Conservation (phyloP, 2,797 vertebrate genomes). For the Rachycentron canadum region DNA sequence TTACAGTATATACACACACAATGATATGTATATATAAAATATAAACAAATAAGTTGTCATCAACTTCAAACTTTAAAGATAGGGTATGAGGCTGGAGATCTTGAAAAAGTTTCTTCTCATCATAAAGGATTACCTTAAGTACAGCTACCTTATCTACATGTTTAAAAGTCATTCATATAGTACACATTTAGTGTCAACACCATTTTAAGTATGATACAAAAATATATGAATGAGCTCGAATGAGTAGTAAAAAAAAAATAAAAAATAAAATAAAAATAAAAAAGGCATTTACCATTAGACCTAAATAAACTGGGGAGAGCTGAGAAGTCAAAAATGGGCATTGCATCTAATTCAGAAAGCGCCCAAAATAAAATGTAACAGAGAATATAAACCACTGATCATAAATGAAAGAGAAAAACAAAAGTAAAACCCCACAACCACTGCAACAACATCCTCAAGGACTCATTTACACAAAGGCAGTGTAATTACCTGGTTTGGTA, state of each 20-base stretch:
- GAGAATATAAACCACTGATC: constrained; percentile 13
- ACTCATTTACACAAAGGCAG: not conserved
- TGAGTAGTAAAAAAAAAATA: not conserved
- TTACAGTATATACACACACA: constrained; percentile 46
- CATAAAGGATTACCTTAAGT: constrained; percentile 10
- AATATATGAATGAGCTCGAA: constrained; percentile 14
- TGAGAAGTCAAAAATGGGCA: not conserved
- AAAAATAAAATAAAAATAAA: not conserved
- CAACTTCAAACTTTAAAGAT: constrained; percentile 25
- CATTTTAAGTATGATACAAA: constrained; percentile 16
- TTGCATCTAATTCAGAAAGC: constrained; percentile 15
- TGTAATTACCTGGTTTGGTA: not conserved
- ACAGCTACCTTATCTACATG: constrained; percentile 7
- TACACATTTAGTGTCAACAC: constrained; percentile 8
- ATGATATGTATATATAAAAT: constrained; percentile 41
- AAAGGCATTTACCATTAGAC: not conserved
- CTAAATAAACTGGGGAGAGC: constrained; percentile 6
- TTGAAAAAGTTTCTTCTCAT: constrained; percentile 10
- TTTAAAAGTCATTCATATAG: constrained; percentile 15
- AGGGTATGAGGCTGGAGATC: not conserved
- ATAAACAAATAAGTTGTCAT: constrained; percentile 33
- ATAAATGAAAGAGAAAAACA: not conserved
- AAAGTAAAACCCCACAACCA: not conserved
- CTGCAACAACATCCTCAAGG: not conserved
- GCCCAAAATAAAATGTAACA: not conserved